Base-by-base conservation (phyloP, 2,888 invertebrate species). In the Cheiracanthium punctorium region DNA sequence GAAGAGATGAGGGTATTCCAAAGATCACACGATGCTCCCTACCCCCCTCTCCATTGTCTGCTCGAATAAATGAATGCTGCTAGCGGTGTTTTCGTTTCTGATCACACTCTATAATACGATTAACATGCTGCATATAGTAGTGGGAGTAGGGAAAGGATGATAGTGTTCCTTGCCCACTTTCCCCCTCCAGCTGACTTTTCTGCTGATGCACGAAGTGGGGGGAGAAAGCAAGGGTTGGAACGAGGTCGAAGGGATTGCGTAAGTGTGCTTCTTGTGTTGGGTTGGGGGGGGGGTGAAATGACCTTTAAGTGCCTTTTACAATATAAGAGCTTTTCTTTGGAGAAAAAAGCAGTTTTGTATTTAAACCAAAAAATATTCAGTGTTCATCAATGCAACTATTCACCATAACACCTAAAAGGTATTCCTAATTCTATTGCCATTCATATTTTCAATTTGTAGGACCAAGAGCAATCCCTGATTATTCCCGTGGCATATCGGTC, bases 31-130 rank as follows among this genome's bases (percentile, higher is more conserved):
- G 14, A 48, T 48, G 5, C 43, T 17, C 2, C 43, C 43, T 17
- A 7, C 10, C 43, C 43, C 43, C 43, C 43, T 37, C 43, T 48
- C 43, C 17, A 10, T 48, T 48, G 43, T 48, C 1, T 2, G 43
- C 10, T 17, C 10, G 43, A 48, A 48, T 48, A 48, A 48, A 48
- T 48, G 43, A 48, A 48, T 48, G 17, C 37, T 48, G 43, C 37
- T 37, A 37, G 43, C 43, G 43, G 43, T 58, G 58, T 58, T 58
- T 58, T 58, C 58, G 58, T 24, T 58, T 20, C 20, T 58, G 58
- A 58, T 58, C 58, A 58, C 58, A 20, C 58, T 12, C 58, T 24
- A 4, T 58, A 58, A 58, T 24, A 24, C 58, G 58, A 58, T 58
- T 58, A 58, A 17, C 58, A 48, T 48, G 43, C 14, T 12, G 17